Evolutionary conservation across 2,113 vertebrate species (phyloP).

Genomic region (Bos taurus): DNA sequence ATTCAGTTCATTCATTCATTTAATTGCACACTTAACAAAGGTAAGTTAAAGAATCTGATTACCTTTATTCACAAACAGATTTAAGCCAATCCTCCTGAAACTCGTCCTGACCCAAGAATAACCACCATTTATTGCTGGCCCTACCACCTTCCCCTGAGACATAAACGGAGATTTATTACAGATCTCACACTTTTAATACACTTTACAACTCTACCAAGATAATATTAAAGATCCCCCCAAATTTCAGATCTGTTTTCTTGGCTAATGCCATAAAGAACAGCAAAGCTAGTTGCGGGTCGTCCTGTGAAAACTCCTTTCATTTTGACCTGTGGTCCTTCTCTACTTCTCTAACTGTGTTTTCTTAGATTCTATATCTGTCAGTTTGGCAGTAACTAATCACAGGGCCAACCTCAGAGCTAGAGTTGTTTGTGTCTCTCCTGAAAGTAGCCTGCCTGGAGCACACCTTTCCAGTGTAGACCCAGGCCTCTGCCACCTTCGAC

Average conservation of each 20-base stretch:
- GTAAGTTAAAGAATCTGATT: background rate
- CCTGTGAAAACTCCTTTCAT: background rate
- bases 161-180: background rate
- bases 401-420: background rate
- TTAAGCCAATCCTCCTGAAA: background rate
- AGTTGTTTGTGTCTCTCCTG: background rate
- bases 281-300: background rate
- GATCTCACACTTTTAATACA: background rate
- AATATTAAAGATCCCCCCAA: background rate
- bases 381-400: background rate
- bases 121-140: background rate
- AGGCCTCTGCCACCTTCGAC: background rate
- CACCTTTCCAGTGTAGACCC: background rate
- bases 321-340: background rate
- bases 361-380: background rate
- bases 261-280: background rate
- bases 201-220: background rate
- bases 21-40: background rate
- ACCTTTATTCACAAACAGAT: background rate
- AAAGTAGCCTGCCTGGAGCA: background rate
- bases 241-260: background rate
- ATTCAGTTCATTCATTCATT: background rate
- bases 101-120: background rate
- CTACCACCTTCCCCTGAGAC: background rate
- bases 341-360: background rate